Percentiles rank a stretch among this genome's conserved stretches.
Evolutionary conservation across 2,888 invertebrate species (phyloP).

Genomic region (Epiblema foenella): DNA sequence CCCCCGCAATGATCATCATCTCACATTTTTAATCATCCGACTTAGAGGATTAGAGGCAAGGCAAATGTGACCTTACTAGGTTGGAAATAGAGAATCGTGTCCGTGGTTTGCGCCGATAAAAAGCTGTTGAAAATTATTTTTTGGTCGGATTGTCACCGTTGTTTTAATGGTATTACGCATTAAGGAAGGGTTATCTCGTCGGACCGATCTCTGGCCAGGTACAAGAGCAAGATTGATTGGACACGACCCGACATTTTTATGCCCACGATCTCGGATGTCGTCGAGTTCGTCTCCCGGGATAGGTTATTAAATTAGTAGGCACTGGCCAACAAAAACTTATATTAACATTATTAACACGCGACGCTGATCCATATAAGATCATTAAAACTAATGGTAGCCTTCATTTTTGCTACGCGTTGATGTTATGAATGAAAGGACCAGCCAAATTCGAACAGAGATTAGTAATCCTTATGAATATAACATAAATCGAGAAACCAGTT

Average conservation of each 20-base stretch:
- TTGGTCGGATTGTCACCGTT: conserved; percentile 84
- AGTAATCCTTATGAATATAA: not conserved
- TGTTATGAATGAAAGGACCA: conserved; percentile 22
- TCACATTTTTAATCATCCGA: conserved; percentile 83
- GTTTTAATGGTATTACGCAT: conserved; percentile 85
- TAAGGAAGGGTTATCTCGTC: conserved; percentile 81
- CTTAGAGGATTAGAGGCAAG: conserved; percentile 62
- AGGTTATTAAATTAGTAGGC: conserved; percentile 81
- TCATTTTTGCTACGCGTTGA: conserved; percentile 1
- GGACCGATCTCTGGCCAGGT: conserved; percentile 80
- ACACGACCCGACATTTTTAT: conserved; percentile 79
- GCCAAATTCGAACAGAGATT: not conserved
- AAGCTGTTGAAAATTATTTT: conserved; percentile 82
- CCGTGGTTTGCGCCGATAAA: conserved; percentile 57
- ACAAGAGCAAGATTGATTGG: conserved; percentile 81
- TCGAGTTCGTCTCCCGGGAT: conserved; percentile 71
- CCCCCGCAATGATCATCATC: conserved; percentile 83
- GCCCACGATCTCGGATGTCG: conserved; percentile 77
- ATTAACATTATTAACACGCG: conserved; percentile 57
- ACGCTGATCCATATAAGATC: conserved; percentile 27
- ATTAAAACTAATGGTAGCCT: conserved; percentile 7
- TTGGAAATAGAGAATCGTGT: conserved; percentile 59
- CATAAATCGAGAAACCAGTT: not conserved
- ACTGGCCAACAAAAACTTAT: conserved; percentile 67
- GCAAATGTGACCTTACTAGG: conserved; percentile 64